Conservation (phyloP, 2,113 vertebrate species). For the Lepisosteus osseus region DNA sequence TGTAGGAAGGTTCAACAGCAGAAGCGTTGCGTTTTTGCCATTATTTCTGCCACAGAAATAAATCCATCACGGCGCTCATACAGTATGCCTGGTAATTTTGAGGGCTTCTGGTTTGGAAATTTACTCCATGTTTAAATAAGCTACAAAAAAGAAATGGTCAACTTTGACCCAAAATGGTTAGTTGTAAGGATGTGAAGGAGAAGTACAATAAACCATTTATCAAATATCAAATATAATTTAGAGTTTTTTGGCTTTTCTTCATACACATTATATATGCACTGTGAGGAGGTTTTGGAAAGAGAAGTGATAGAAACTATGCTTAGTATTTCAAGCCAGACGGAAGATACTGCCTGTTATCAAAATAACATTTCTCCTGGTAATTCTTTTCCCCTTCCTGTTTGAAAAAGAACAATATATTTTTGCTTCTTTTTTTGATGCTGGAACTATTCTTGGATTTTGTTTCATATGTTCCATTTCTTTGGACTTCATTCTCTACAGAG, state of each 20-base stretch:
- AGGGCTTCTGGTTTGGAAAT: no score
- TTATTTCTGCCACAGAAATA: no score
- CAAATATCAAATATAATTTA: conserved; percentile 30
- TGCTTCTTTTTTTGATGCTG: not conserved
- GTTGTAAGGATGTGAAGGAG: conserved; percentile 10
- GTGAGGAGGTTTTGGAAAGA: conserved; percentile 16
- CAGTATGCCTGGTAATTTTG: no score
- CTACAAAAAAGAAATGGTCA: not conserved
- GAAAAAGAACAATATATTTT: not conserved
- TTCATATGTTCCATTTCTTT: not conserved
- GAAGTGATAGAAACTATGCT: not conserved
- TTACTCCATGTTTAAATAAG: no score
- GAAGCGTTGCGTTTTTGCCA: no score
- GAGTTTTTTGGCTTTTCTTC: conserved; percentile 33
- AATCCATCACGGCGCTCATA: no score
- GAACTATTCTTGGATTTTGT: not conserved
- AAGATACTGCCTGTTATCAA: not conserved
- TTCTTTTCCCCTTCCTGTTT: not conserved
- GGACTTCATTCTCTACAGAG: conserved; percentile 1
- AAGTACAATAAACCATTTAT: conserved; percentile 39
- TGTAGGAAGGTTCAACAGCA: no score
- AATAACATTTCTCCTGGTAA: conserved; percentile 1
- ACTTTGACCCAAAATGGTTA: not conserved
- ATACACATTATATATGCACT: conserved; percentile 11
- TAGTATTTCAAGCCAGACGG: not conserved